Conservation (phyloP, 2,113 vertebrate genomes). For the Pteruthius melanotis region DNA sequence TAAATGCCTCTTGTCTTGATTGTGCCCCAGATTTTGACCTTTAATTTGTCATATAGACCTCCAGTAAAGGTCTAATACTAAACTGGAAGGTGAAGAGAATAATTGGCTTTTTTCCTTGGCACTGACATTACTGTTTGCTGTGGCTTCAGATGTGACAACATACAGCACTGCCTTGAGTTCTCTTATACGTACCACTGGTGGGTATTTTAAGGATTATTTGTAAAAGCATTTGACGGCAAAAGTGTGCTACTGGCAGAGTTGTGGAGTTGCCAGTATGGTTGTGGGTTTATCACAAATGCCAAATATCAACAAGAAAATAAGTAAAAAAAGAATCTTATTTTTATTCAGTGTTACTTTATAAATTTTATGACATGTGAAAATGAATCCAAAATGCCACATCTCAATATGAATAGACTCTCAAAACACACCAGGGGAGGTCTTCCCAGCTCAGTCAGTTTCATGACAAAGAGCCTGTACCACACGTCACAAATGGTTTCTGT, state of each 20-base stretch:
- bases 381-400: neutral
- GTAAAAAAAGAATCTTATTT: neutral
- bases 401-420: neutral
- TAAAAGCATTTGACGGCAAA: neutral
- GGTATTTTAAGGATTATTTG: constrained; percentile 9
- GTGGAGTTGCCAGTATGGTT: neutral
- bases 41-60: neutral
- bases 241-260: neutral
- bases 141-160: neutral
- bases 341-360: neutral
- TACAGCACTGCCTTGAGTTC: neutral
- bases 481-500: neutral
- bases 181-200: neutral
- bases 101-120: neutral
- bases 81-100: neutral
- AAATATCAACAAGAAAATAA: neutral
- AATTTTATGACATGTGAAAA: neutral
- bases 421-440: neutral
- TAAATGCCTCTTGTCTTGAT: neutral
- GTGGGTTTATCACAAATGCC: neutral
- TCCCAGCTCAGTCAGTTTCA: neutral
- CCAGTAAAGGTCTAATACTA: neutral
- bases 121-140: neutral
- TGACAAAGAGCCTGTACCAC: neutral
- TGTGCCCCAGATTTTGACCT: neutral